Evolutionary conservation across 2,888 invertebrate genomes (phyloP), one percentile per base, ranked within the genome.

Genomic region (Idaea dimidiata): DNA sequence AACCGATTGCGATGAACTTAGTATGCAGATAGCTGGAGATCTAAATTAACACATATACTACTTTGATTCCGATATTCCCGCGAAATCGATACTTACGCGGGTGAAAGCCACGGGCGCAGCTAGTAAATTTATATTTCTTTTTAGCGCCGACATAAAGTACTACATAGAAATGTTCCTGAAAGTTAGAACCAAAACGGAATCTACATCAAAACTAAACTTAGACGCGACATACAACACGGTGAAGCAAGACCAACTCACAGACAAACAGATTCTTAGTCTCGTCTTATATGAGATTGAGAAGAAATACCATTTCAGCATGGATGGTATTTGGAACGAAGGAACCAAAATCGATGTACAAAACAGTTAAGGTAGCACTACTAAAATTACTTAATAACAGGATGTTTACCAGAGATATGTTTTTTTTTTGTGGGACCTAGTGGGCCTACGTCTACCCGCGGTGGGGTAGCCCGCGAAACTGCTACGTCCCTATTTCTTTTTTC

Each of bases 291-390:
- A 94, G 62, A 94, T 97, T 18, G 97, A 97, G 82, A 94, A 93
- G 71, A 94, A 94, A 72, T 94, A 94, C 81, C 95, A 96, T 81
- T 97, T 97, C 75, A 95, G 94, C 16, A 96, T 96, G 0, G 95
- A 96, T 76, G 96, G 95, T 0, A 93, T 97, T 55, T 96, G 96
- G 96, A 75, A 81, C 16, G 89, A 88, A 17, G 77, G 76, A 0
- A 54, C 68, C 5, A 87, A 75, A 64, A 61, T 67, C 0, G 81
- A 83, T 0, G 60, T 72, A 2, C 73, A 74, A 32, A 62, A 65
- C 16, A 64, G 43, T 57, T 60, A 33, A 17, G 18, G 8, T 2
- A 59, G 55, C 43, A 53, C 10, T 54, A 57, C 16, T 54, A 16
- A 16, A 32, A 10, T 32, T 8, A 32, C 10, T n/a, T n/a, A n/a